A percentile compares a stretch with the other conserved stretches of the same genome.
phyloP scores from a whole-genome alignment of 2,113 vertebrate genomes.

The Nannobrachium achirus region DNA sequence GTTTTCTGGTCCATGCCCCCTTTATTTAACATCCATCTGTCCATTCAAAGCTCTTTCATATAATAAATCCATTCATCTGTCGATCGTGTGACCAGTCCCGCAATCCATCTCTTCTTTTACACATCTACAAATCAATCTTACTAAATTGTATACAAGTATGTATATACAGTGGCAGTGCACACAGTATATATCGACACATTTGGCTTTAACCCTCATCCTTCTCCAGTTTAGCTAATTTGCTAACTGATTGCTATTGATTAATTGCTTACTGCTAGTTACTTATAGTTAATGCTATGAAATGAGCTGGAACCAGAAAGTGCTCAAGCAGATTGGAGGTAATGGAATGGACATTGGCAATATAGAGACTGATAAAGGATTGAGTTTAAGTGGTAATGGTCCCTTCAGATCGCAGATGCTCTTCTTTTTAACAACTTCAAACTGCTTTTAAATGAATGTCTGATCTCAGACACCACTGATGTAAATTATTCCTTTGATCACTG shows the following conservation, averaged over 20 bases:
- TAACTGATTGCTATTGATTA: background rate
- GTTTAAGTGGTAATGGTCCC: conserved; percentile 14
- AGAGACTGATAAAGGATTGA: conserved; percentile 18
- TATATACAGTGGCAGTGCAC: no score
- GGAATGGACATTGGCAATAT: conserved; percentile 26
- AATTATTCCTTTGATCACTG: background rate
- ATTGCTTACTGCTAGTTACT: conserved; percentile 30
- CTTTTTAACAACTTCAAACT: background rate
- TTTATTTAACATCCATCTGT: conserved; percentile 19
- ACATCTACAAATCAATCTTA: conserved; percentile 24
- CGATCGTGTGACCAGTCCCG: conserved; percentile 25
- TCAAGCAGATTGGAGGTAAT: conserved; percentile 28
- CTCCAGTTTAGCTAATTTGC: conserved; percentile 11
- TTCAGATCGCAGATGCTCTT: conserved; percentile 24
- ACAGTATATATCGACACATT: background rate
- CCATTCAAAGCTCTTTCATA: conserved; percentile 4
- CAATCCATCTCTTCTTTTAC: background rate
- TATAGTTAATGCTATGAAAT: conserved; percentile 35
- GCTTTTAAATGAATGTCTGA: background rate
- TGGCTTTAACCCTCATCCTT: conserved; percentile 4
- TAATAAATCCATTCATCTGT: conserved; percentile 25
- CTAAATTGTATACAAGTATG: background rate
- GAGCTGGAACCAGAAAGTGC: conserved; percentile 26
- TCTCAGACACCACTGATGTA: background rate
- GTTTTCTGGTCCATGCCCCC: background rate